Base-by-base conservation (phyloP, 2,113 vertebrate genomes). In the Brachirus orientalis region DNA sequence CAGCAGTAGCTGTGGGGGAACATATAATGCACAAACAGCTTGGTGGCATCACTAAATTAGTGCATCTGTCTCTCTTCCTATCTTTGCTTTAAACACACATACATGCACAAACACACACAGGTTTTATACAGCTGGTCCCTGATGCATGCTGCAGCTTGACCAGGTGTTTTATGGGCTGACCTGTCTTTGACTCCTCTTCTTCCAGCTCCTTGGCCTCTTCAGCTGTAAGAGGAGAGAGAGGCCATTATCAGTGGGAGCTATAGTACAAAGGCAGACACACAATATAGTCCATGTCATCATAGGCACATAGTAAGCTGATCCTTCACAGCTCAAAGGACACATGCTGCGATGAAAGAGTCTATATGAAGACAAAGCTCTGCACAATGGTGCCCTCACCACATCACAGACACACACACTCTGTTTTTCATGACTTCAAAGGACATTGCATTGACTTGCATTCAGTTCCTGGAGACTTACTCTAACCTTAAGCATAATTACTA, bases 171-270 rank as follows among this genome's bases (percentile, higher is more conserved):
- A n/a, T 59, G 59, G 36, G 87, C 95, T 85, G 72, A 97, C 96
- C 96, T 83, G 95, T 95, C 87, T 95, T 95, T 86, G 92, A 90
- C 80, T 94, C 95, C 58, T 94, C 94, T 80, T 95, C 94, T 19
- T 97, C 94, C 35, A 92, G 92, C 5, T 95, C 94, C 75, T 92
- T 95, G 72, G 94, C 95, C 90, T 96, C 95, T 0, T 91, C 90
- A 40, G 93, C 96, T 97, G 88, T 68, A 37, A 80, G 59, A 57
- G 84, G 80, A 88, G 77, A 90, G 72, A 85, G 52, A 38, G 80
- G 59, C 45, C 48, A 85, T 86, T 85, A 82, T 90, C 77, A 83
- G 64, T 40, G 57, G 38, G 28, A 75, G 62, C 44, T 63, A 66
- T 55, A 41, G 65, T 51, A 75, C 70, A 83, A 68, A 79, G 22